Percentiles rank a stretch among this genome's conserved stretches.
phyloP scores from a whole-genome alignment of 1,140 invertebrate species.

The Heliconius nattereri region DNA sequence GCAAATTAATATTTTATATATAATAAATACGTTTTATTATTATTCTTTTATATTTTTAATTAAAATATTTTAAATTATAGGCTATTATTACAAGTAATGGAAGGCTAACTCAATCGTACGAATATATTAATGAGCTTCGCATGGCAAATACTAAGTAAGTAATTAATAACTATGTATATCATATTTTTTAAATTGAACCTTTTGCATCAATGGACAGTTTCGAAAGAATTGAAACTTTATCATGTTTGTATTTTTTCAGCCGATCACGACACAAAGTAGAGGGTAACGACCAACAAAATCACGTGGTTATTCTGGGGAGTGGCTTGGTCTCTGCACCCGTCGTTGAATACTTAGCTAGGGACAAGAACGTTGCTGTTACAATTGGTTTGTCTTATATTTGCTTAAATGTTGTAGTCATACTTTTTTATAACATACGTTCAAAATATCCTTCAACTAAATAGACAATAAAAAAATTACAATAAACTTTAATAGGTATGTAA shows the following conservation, averaged over 20 bases:
- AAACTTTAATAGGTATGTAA: too few species aligned
- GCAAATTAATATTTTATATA: not conserved
- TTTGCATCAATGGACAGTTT: too few species aligned
- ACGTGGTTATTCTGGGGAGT: slow-evolving; percentile 95
- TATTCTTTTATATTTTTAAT: slow-evolving; percentile 41
- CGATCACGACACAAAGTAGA: slow-evolving; percentile 83
- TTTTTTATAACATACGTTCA: too few species aligned
- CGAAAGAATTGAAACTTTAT: not conserved
- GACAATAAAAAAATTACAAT: too few species aligned
- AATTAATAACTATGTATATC: not conserved
- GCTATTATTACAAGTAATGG: slow-evolving; percentile 97
- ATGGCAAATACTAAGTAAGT: slow-evolving; percentile 69
- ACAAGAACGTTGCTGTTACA: slow-evolving; percentile 90
- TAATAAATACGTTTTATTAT: too few species aligned
- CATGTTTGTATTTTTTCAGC: slow-evolving; percentile 29
- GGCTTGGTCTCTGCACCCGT: slow-evolving; percentile 96
- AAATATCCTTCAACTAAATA: too few species aligned
- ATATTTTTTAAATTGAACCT: not conserved
- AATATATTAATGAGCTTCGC: slow-evolving; percentile 97
- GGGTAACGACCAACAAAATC: slow-evolving; percentile 75
- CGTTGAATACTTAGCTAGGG: slow-evolving; percentile 84
- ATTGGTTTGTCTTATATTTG: slow-evolving; percentile 83
- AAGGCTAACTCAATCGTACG: slow-evolving; percentile 93
- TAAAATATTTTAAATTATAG: slow-evolving; percentile 36
- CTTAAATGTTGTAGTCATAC: not conserved